Conservation (phyloP, 2,797 vertebrate species). For the Sebastiscus albofasciatus region DNA sequence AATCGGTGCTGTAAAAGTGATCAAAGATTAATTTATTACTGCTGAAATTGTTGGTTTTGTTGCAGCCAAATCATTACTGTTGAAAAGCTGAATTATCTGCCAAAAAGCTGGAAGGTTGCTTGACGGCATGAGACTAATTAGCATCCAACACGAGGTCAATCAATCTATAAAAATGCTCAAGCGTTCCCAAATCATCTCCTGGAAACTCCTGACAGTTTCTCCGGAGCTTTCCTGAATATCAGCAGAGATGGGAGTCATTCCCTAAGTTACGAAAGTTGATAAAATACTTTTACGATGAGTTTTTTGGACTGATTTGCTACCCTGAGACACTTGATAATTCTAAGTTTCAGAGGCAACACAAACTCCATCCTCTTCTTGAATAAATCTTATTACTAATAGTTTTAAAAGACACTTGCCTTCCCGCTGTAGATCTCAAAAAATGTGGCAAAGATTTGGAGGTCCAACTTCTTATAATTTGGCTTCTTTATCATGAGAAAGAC, state of each 20-base stretch:
- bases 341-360: neutral
- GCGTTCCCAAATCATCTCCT: neutral
- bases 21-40: neutral
- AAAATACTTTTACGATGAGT: neutral
- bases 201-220: neutral
- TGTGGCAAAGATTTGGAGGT: constrained; percentile 96
- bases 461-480: constrained; percentile 95
- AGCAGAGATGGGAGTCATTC: neutral
- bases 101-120: neutral
- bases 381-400: no score
- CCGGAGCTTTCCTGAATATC: neutral
- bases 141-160: neutral
- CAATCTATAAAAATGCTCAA: neutral
- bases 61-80: neutral
- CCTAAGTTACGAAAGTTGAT: neutral
- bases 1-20: neutral
- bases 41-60: neutral
- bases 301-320: neutral
- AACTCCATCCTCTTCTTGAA: neutral
- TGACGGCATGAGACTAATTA: neutral
- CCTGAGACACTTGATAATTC: neutral
- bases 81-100: neutral
- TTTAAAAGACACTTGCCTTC: constrained; percentile 82
- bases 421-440: constrained; percentile 99
- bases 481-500: constrained; percentile 98